Evolutionary conservation across 2,797 vertebrate species (phyloP).

Genomic region (Pipistrellus kuhlii): DNA sequence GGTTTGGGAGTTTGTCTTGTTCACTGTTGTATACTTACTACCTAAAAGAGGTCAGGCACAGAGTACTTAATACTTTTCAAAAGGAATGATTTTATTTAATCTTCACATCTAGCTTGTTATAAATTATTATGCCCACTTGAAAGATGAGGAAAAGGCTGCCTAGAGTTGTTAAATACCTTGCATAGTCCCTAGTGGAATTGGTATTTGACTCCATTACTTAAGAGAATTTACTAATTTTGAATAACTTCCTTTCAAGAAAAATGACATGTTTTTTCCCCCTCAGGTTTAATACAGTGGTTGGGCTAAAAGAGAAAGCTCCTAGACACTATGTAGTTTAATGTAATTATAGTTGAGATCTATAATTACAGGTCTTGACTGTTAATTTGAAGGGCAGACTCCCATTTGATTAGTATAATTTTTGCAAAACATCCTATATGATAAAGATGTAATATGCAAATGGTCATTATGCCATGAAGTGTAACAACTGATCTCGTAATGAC

Average conservation of each 20-base stretch:
- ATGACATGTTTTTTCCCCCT: background rate
- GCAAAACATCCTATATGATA: background rate
- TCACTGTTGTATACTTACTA: background rate
- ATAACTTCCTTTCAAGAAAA: background rate
- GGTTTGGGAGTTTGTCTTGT: background rate
- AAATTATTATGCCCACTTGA: background rate
- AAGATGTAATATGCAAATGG: too few species aligned
- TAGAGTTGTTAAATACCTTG: background rate
- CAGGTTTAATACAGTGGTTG: background rate
- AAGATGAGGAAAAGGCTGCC: background rate
- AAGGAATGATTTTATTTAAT: background rate
- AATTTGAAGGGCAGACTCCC: background rate
- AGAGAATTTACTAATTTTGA: conserved; percentile 11
- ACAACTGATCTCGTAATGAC: fast-evolving
- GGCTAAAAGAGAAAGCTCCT: background rate
- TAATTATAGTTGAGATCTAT: background rate
- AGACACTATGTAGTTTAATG: background rate
- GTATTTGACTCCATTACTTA: background rate
- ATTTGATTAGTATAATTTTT: background rate
- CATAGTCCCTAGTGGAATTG: background rate
- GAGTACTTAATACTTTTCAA: background rate
- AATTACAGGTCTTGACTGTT: background rate
- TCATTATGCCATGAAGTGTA: too few species aligned
- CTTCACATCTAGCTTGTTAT: background rate
- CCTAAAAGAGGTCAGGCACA: background rate